These are phyloP conservation scores for Aphodius granarius DNA, from an alignment of 2,888 invertebrate species.

Conservation along the genomic window DNA sequence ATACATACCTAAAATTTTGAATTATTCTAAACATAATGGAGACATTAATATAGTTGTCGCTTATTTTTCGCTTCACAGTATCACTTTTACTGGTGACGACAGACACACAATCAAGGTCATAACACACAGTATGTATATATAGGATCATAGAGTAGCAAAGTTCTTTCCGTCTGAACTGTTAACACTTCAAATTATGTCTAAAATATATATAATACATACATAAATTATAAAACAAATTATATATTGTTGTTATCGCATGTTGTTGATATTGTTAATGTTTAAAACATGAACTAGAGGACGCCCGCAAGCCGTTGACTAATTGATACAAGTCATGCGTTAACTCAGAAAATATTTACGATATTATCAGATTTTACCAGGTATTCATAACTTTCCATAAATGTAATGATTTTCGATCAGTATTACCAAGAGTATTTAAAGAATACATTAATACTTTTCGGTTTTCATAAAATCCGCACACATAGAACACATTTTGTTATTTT, in stretches of 20 bases:
- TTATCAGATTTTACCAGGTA: neutral
- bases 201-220: constrained; percentile 31
- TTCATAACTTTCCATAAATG: constrained; percentile 24
- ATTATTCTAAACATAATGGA: neutral
- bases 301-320: constrained; percentile 45
- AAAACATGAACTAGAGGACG: constrained; percentile 34
- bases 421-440: no score
- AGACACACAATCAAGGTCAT: constrained; percentile 35
- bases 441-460: no score
- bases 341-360: neutral
- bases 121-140: constrained; percentile 31
- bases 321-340: constrained; percentile 30
- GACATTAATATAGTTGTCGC: neutral
- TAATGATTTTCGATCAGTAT: neutral
- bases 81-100: neutral
- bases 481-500: no score
- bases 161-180: constrained; percentile 46
- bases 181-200: constrained; percentile 39
- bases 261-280: constrained; percentile 57
- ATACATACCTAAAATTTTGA: neutral
- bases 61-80: neutral
- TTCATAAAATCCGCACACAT: no score
- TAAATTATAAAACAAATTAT: constrained; percentile 44
- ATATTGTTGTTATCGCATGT: constrained; percentile 56
- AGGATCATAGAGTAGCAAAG: constrained; percentile 45